These are phyloP conservation scores for Sinohyriopsis cumingii DNA, from an alignment of 2,888 invertebrate genomes.

Conservation along the genomic window DNA sequence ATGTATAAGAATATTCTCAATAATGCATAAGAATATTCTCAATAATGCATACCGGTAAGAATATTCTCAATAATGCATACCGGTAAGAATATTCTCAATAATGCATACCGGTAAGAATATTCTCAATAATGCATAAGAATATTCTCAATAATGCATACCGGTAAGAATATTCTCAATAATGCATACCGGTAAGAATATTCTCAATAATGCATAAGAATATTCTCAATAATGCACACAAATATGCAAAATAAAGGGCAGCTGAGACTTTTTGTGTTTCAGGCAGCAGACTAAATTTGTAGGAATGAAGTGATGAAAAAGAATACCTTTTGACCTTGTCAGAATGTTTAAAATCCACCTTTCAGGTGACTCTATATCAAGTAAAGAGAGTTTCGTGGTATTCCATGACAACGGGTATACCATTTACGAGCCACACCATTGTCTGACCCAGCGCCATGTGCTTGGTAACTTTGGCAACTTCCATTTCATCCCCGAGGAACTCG, in stretches of 20 bases:
- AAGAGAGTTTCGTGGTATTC: slow-evolving; percentile 81
- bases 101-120: too few relatives aligned
- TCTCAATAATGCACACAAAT: not conserved
- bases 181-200: too few relatives aligned
- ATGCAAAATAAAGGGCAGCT: not conserved
- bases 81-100: too few relatives aligned
- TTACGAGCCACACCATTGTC: slow-evolving; percentile 82
- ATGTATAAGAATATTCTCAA: too few relatives aligned
- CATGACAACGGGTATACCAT: slow-evolving; percentile 84
- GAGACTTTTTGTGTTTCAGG: not conserved
- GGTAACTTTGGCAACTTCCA: slow-evolving; percentile 81
- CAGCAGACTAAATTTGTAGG: not conserved
- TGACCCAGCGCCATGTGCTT: slow-evolving; percentile 81
- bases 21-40: too few relatives aligned
- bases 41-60: too few relatives aligned
- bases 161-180: too few relatives aligned
- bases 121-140: too few relatives aligned
- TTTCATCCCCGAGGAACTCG: slow-evolving; percentile 61
- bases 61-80: too few relatives aligned
- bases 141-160: too few relatives aligned
- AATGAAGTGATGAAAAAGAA: too few relatives aligned
- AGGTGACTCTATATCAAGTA: slow-evolving; percentile 48
- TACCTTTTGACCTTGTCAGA: not conserved
- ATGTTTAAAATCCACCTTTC: not conserved
- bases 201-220: too few relatives aligned